phyloP scores from a whole-genome alignment of 37 sponge, comb jelly and placozoan species.

The Chondrilla cf. caribensis region DNA sequence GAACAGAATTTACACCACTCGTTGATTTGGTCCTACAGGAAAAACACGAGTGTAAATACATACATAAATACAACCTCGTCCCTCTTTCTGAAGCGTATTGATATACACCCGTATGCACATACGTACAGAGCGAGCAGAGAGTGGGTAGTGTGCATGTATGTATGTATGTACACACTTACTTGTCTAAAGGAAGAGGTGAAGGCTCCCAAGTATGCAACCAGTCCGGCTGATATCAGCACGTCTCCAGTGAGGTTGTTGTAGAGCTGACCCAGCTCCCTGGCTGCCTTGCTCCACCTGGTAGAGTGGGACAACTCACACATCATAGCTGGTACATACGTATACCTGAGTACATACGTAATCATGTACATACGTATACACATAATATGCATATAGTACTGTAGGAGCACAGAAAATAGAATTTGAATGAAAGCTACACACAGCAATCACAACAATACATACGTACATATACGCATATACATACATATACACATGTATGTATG shows the following conservation, averaged over 20 bases:
- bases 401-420: too few relatives aligned
- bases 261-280: conserved; percentile 57
- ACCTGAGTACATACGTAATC: too few relatives aligned
- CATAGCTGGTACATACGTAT: too few relatives aligned
- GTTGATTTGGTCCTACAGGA: conserved; percentile 61
- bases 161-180: too few relatives aligned
- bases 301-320: background rate
- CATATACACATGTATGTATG: background rate
- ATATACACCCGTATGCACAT: background rate
- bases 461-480: background rate
- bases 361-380: too few relatives aligned
- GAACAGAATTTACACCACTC: conserved; percentile 78
- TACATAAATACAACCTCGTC: too few relatives aligned
- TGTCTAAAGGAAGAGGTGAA: conserved; percentile 93
- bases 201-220: conserved; percentile 95
- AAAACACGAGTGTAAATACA: background rate
- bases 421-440: too few relatives aligned
- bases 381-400: too few relatives aligned
- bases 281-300: conserved; percentile 81
- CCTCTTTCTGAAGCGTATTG: too few relatives aligned
- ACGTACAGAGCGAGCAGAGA: too few relatives aligned
- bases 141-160: background rate
- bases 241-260: conserved; percentile 94
- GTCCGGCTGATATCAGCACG: conserved; percentile 82
- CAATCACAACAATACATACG: background rate